phyloP scores from a whole-genome alignment of 2,888 invertebrate species.

The Callyntrura sp. region DNA sequence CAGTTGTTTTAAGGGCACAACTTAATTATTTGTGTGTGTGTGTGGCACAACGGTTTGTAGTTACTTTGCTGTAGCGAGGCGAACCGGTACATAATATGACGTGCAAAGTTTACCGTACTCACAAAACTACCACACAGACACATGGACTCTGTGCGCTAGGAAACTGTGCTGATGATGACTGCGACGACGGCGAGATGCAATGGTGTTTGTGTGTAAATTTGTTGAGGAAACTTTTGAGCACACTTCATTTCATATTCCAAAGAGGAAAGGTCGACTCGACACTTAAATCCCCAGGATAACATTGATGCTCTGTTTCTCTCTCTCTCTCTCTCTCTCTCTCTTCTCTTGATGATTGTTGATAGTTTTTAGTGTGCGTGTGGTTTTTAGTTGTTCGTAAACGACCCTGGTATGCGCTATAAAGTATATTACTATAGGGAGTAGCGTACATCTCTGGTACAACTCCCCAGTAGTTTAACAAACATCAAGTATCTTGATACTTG shows the following conservation, averaged over 20 bases:
- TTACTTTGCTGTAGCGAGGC: too few relatives aligned
- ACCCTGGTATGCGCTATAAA: neutral
- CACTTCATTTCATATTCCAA: constrained; percentile 72
- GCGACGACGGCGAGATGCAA: neutral
- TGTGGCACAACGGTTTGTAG: neutral
- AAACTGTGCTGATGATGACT: too few relatives aligned
- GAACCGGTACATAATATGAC: neutral
- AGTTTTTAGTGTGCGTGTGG: constrained; percentile 37
- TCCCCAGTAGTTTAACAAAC: constrained; percentile 51
- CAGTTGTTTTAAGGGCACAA: constrained; percentile 19
- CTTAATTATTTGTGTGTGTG: neutral
- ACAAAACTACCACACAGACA: neutral
- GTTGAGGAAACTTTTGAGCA: constrained; percentile 27
- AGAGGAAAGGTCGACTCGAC: constrained; percentile 70
- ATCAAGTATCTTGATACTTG: constrained; percentile 66
- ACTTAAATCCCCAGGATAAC: constrained; percentile 72
- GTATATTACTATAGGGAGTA: neutral
- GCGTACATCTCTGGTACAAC: constrained; percentile 2
- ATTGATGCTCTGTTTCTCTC: constrained; percentile 49
- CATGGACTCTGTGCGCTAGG: neutral
- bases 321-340: neutral
- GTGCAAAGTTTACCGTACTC: constrained; percentile 32
- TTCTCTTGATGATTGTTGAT: too few relatives aligned
- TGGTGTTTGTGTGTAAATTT: constrained; percentile 2
- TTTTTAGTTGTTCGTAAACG: constrained; percentile 32